Conservation (phyloP, 2,113 vertebrate genomes). For the Nesoenas mayeri region DNA sequence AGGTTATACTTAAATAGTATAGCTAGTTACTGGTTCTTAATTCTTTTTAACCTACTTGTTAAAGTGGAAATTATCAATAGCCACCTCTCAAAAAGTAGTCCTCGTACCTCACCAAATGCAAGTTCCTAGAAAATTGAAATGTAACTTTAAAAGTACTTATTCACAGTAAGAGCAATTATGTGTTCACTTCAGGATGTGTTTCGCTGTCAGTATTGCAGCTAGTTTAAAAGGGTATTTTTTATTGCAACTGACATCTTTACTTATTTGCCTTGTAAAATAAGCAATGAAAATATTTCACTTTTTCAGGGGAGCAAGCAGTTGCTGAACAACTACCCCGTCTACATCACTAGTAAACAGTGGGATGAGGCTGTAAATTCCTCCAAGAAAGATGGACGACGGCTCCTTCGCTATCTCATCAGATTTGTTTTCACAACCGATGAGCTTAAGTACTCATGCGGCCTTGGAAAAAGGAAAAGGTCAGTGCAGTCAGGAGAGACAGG, state of each 20-base stretch:
- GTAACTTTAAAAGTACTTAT: slow-evolving; percentile 67
- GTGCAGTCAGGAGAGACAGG: slow-evolving; percentile 96
- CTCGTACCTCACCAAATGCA: slow-evolving; percentile 60
- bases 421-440: slow-evolving; percentile 99
- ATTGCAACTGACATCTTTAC: slow-evolving; percentile 54
- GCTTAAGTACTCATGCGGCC: slow-evolving; percentile 98
- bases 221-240: slow-evolving; percentile 29
- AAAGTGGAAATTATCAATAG: slow-evolving; percentile 72
- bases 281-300: slow-evolving; percentile 57
- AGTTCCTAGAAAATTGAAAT: slow-evolving; percentile 73
- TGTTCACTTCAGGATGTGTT: slow-evolving; percentile 17
- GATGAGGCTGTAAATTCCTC: slow-evolving; percentile 98
- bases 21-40: slow-evolving; percentile 69
- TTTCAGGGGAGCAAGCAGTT: slow-evolving; percentile 96
- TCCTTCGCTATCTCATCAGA: slow-evolving; percentile 98
- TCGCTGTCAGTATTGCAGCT: slow-evolving; percentile 25
- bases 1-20: slow-evolving; percentile 71
- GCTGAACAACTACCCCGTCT: slow-evolving; percentile 98
- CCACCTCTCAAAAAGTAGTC: slow-evolving; percentile 53
- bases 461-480: slow-evolving; percentile 99
- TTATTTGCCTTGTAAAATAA: slow-evolving; percentile 41
- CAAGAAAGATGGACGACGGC: slow-evolving; percentile 95
- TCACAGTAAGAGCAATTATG: slow-evolving; percentile 59
- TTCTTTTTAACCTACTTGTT: slow-evolving; percentile 71
- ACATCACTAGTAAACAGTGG: slow-evolving; percentile 99